Percentiles rank a stretch among this genome's conserved stretches.
Conservation (phyloP, 2,113 vertebrate genomes). For the Camelus bactrianus region DNA sequence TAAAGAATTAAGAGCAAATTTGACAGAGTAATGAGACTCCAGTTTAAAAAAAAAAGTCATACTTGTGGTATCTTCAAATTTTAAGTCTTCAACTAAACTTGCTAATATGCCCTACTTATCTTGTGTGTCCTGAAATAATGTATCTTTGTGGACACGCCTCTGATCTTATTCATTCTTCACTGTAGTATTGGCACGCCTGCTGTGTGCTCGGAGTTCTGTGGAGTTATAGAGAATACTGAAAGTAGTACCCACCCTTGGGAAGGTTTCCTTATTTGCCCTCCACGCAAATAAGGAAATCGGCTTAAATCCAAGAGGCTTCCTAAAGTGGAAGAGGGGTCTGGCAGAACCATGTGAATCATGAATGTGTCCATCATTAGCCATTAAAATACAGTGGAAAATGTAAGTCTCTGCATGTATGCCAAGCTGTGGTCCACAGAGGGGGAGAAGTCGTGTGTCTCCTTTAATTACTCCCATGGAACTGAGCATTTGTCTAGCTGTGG, state of each 20-base stretch:
- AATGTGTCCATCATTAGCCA: background rate
- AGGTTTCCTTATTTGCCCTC: background rate
- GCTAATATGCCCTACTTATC: background rate
- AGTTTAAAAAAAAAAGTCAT: background rate
- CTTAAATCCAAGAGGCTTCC: background rate
- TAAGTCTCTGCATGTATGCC: slow-evolving; percentile 4
- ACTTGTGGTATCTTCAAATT: background rate
- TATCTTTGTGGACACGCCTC: background rate
- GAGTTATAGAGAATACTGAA: background rate
- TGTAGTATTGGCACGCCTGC: no score
- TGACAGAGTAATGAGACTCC: background rate
- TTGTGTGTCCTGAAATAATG: background rate
- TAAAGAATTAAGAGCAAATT: slow-evolving; percentile 47
- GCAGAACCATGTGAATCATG: background rate
- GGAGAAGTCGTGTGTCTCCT: background rate
- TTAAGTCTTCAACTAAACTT: slow-evolving; percentile 11
- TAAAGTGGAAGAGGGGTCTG: background rate
- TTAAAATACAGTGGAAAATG: slow-evolving; percentile 69
- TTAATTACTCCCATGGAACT: slow-evolving; percentile 71
- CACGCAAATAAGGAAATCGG: background rate
- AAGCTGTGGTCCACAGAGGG: background rate
- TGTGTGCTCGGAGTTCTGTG: background rate
- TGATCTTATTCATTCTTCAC: background rate
- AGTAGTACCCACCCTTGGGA: background rate
- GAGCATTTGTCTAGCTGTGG: slow-evolving; percentile 72